Conservation (phyloP, 2,113 vertebrate species). For the Seriola dumerili region DNA sequence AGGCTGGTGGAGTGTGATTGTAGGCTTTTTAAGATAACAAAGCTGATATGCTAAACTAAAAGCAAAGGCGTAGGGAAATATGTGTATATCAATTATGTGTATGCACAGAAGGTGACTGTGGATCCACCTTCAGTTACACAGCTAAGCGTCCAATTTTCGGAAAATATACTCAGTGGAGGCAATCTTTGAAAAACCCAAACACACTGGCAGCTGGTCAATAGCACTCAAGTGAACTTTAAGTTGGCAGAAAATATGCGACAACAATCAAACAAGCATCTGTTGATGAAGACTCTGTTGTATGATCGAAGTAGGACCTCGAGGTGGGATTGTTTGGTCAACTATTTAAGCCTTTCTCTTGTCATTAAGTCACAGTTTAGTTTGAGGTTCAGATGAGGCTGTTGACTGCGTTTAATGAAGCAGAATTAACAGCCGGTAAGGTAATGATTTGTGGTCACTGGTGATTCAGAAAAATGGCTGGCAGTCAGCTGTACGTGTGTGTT, state of each 20-base stretch:
- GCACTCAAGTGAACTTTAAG: no score
- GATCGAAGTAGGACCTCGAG: no score
- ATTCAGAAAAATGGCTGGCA: background rate
- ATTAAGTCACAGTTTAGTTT: background rate
- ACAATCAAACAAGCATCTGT: background rate
- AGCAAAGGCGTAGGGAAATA: background rate
- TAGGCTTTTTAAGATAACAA: background rate
- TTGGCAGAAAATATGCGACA: background rate
- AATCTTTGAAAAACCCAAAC: no score
- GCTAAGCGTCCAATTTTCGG: no score
- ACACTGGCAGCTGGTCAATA: no score
- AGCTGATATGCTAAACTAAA: background rate
- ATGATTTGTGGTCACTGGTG: background rate
- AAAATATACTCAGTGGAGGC: no score
- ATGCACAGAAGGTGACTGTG: background rate
- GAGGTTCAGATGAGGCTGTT: slow-evolving; percentile 5
- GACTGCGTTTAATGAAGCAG: background rate
- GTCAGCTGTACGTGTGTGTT: background rate
- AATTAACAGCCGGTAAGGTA: background rate
- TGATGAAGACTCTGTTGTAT: no score
- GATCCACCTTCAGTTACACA: no score
- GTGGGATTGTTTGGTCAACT: background rate
- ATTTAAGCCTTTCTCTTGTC: background rate
- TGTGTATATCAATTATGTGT: no score
- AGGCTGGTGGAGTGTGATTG: background rate